Conservation (phyloP, 2,113 vertebrate genomes). For the Corythoichthys intestinalis region DNA sequence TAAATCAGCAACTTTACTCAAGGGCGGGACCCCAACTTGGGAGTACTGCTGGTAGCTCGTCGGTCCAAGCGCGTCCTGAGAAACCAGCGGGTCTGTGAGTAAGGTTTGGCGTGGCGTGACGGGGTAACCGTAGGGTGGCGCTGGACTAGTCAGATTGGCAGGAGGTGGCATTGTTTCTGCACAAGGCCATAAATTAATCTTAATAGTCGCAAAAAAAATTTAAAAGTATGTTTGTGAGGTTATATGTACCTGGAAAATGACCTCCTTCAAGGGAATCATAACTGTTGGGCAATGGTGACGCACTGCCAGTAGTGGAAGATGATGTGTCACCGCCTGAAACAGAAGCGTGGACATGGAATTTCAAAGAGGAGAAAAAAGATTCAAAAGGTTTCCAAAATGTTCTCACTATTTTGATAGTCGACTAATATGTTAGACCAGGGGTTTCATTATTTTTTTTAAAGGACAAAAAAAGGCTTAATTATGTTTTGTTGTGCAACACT, state of each 20-base stretch:
- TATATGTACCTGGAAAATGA: constrained; percentile 80
- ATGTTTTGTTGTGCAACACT: too few relatives aligned
- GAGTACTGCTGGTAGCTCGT: constrained; percentile 52
- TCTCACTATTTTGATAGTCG: too few relatives aligned
- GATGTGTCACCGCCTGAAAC: constrained; percentile 86
- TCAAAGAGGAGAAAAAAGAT: neutral
- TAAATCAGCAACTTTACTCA: neutral
- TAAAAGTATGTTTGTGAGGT: neutral
- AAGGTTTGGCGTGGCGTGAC: constrained; percentile 71
- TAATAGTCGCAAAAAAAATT: neutral
- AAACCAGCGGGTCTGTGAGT: constrained; percentile 54
- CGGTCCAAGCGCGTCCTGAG: constrained; percentile 72
- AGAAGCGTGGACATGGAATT: neutral
- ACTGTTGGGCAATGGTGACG: constrained; percentile 87
- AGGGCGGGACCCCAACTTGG: constrained; percentile 35
- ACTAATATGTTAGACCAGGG: too few relatives aligned
- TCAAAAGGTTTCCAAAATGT: too few relatives aligned
- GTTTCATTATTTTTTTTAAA: too few relatives aligned
- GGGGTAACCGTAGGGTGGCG: constrained; percentile 84
- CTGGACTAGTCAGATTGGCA: constrained; percentile 68
- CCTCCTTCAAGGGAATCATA: constrained; percentile 92
- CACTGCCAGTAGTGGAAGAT: constrained; percentile 87
- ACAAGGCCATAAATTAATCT: neutral
- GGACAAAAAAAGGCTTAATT: too few relatives aligned
- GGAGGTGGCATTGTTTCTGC: constrained; percentile 66